Base-by-base conservation (phyloP, 2,888 invertebrate genomes). In the Ormyrus rosae region DNA sequence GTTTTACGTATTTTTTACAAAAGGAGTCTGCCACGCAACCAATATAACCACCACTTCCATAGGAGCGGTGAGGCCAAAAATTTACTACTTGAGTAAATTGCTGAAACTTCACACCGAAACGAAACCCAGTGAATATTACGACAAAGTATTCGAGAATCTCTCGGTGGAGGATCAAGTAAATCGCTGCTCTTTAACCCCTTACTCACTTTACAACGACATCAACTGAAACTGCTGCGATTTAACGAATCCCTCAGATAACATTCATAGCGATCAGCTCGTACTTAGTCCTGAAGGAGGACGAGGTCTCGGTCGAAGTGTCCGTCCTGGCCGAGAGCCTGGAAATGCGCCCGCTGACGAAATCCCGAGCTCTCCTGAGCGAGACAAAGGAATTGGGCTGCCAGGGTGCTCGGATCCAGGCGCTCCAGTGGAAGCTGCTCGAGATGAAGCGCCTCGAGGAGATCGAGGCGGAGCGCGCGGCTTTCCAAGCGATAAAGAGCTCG, bases 21-120 rank as follows among this genome's bases (percentile, higher is more conserved):
- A 88, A 81, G 64, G 84, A 0, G 8, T 34, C 0, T 51, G 72
- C 13, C 83, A 89, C 11, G 74, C 85, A 13, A 91, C 89, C 82
- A 91, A 91, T 6, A 85, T 91, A 5, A 84, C 91, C 46, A 85
- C 87, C 2, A 91, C 92, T 65, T 86, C 91, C 83, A 83, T 91
- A 6, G 89, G 90, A 5, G 91, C 92, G 61, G 89, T 89, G 50
- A 86, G 92, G 83, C 91, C 91, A 0, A 92, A 92, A 86, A 90
- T 92, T 72, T 92, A 92, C 82, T 89, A 90, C 10, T 87, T 92
- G 68, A 79, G 90, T 10, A 89, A 91, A 83, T 85, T 91, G 7
- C 84, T 92, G 6, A 84, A 86, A 11, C 84, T 87, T 53, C 89
- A 91, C 75, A 73, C 82, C n/a, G 87, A 89, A 1, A 86, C 84